A percentile compares a stretch with the other conserved stretches of the same genome.
phyloP scores from a whole-genome alignment of 2,888 invertebrate genomes.

The Aphidoletes aphidimyza region DNA sequence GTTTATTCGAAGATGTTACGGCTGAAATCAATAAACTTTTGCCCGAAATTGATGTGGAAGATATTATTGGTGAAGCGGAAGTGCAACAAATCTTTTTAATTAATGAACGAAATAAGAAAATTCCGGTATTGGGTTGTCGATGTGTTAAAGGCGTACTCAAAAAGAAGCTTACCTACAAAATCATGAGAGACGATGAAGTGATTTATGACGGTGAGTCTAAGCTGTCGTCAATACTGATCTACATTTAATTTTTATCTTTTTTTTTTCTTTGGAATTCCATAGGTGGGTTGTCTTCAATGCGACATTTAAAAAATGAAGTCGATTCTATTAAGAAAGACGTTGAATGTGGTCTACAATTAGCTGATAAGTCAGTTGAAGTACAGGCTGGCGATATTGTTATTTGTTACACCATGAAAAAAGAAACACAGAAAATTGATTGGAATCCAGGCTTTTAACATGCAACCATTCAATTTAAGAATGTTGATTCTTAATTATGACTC shows the following conservation, averaged over 20 bases:
- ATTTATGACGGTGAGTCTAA: slow-evolving; percentile 76
- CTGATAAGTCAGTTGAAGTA: slow-evolving; percentile 72
- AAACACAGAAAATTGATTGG: slow-evolving; percentile 79
- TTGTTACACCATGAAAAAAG: slow-evolving; percentile 77
- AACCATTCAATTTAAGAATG: not conserved
- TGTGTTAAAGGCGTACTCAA: slow-evolving; percentile 82
- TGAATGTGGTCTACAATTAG: slow-evolving; percentile 89
- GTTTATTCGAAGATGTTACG: slow-evolving; percentile 88
- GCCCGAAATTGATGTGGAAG: slow-evolving; percentile 79
- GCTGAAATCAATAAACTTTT: slow-evolving; percentile 78
- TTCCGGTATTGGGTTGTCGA: slow-evolving; percentile 89
- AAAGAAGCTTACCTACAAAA: slow-evolving; percentile 73
- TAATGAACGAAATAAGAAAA: slow-evolving; percentile 80
- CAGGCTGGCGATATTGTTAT: slow-evolving; percentile 80
- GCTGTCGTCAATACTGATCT: not conserved
- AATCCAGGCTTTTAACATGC: slow-evolving; percentile 82
- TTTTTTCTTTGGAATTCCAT: slow-evolving; percentile 55
- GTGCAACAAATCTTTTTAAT: slow-evolving; percentile 86
- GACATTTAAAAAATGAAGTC: slow-evolving; percentile 90
- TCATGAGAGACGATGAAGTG: slow-evolving; percentile 75
- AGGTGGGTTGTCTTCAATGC: slow-evolving; percentile 83
- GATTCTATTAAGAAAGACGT: slow-evolving; percentile 81
- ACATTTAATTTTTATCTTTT: not conserved
- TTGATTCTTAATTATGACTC: not conserved
- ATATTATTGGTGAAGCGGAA: slow-evolving; percentile 85